Evolutionary conservation across 2,888 invertebrate genomes (phyloP).

Genomic region (Acrobasis suavella): DNA sequence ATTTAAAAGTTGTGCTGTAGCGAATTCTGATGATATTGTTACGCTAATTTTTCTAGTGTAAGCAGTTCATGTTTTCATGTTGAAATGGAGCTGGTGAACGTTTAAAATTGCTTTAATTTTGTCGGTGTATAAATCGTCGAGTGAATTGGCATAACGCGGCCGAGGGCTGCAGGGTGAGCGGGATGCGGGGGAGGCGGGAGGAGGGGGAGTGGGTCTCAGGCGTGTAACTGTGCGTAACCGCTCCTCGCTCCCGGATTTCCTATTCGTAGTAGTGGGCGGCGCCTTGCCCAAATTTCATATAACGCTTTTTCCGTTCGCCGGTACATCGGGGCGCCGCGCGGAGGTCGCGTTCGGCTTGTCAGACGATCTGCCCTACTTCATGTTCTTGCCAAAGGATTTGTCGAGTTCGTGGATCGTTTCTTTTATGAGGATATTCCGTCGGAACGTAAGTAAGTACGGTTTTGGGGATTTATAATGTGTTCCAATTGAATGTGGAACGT

Average conservation of each 20-base stretch:
- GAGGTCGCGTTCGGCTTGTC: constrained; percentile 76
- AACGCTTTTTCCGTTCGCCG: constrained; percentile 75
- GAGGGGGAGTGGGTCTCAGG: constrained; percentile 66
- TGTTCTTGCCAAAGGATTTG: constrained; percentile 80
- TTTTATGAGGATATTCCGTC: constrained; percentile 73
- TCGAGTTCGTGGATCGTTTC: constrained; percentile 76
- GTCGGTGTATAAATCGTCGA: constrained; percentile 78
- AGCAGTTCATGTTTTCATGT: constrained; percentile 56
- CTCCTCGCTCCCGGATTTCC: constrained; percentile 81
- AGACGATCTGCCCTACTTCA: constrained; percentile 78
- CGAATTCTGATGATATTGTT: constrained; percentile 47
- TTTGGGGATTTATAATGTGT: constrained; percentile 74
- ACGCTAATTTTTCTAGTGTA: constrained; percentile 46
- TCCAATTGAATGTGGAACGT: constrained; percentile 58
- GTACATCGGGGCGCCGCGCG: constrained; percentile 64
- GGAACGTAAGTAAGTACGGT: constrained; percentile 72
- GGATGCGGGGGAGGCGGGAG: constrained; percentile 42
- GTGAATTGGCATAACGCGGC: constrained; percentile 75
- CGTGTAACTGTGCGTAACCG: constrained; percentile 81
- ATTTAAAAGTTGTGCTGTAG: constrained; percentile 40
- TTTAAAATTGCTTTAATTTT: constrained; percentile 78
- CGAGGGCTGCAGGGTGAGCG: constrained; percentile 68
- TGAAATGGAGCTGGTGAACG: constrained; percentile 58
- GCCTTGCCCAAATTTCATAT: constrained; percentile 77
- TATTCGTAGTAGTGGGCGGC: constrained; percentile 81